phyloP scores from a whole-genome alignment of 2,113 vertebrate genomes.

The Spea bombifrons region DNA sequence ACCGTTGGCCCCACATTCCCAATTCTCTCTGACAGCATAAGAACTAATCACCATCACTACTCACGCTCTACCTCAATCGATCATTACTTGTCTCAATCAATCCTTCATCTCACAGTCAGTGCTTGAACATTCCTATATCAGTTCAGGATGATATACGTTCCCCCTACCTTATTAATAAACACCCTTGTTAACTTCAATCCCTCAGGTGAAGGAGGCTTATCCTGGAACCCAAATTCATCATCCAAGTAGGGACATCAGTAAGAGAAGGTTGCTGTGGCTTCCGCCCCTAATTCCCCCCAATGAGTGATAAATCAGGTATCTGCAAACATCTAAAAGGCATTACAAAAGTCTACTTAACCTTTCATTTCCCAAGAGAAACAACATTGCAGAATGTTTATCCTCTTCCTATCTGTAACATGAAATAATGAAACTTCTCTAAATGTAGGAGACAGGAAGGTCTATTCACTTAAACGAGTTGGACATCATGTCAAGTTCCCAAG shows the following conservation, averaged over 20 bases:
- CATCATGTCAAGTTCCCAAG: no score
- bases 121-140: conserved; percentile 30
- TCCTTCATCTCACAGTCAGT: conserved; percentile 33
- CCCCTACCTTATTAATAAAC: conserved; percentile 41
- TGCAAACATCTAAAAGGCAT: not conserved
- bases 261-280: conserved; percentile 12
- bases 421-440: no score
- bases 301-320: not conserved
- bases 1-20: no score
- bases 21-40: no score
- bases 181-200: conserved; percentile 35
- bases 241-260: conserved; percentile 12
- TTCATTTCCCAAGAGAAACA: not conserved
- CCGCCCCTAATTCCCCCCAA: not conserved
- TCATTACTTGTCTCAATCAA: conserved; percentile 29
- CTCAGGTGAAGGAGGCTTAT: conserved; percentile 9
- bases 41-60: not conserved
- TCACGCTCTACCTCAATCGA: conserved; percentile 26
- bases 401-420: no score
- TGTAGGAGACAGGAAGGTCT: no score
- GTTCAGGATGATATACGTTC: conserved; percentile 25
- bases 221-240: conserved; percentile 22
- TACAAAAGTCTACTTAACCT: not conserved
- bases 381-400: no score
- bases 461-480: no score